Evolutionary conservation across 2,888 invertebrate species (phyloP).

Genomic region (Apamea epomidion): DNA sequence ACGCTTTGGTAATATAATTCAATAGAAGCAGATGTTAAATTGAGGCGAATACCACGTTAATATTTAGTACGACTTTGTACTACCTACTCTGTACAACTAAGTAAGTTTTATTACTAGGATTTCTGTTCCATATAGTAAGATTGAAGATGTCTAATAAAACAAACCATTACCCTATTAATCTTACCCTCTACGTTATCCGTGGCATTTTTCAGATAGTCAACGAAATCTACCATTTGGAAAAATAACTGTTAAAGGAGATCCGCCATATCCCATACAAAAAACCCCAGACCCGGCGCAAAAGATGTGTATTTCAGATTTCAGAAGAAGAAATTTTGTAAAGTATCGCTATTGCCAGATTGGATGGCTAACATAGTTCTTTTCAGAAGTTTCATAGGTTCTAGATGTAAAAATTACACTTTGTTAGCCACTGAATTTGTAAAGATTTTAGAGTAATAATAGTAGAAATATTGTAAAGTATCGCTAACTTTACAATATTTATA

Average conservation of each 20-base stretch:
- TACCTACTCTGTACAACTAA: background rate
- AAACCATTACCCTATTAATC: constrained; percentile 3
- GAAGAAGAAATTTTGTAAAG: background rate
- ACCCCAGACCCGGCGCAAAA: background rate
- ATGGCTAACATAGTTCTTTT: background rate
- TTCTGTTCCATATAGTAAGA: constrained; percentile 11
- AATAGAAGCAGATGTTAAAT: constrained; percentile 2
- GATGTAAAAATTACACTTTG: background rate
- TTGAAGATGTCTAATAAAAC: constrained; percentile 18
- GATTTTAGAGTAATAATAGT: background rate
- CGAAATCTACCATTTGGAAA: background rate
- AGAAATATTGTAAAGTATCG: background rate
- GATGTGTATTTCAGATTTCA: background rate
- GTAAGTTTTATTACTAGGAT: constrained; percentile 28
- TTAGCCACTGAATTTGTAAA: background rate
- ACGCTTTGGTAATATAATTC: constrained; percentile 17
- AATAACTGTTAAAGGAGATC: background rate
- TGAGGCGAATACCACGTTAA: background rate
- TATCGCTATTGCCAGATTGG: background rate
- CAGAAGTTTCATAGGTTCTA: background rate
- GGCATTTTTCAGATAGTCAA: background rate
- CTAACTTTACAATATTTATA: background rate
- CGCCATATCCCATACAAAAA: background rate
- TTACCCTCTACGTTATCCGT: background rate
- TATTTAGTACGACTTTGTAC: constrained; percentile 9